Conservation (phyloP, 1,140 invertebrate genomes). For the Pomacea maculata region DNA sequence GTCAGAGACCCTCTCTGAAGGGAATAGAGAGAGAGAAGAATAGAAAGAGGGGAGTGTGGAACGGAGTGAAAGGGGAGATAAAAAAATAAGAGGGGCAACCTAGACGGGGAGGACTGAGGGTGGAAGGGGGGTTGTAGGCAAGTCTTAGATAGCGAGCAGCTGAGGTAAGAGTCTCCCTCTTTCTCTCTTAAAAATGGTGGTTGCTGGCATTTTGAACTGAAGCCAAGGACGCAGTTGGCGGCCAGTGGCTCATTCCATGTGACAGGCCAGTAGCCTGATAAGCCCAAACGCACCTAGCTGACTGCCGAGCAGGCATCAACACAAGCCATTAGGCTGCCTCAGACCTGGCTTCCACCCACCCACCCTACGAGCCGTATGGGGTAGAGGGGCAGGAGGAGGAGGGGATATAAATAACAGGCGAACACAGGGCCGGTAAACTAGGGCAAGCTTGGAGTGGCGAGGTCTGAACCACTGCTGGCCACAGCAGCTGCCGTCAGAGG, state of each 20-base stretch:
- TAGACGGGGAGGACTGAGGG: not conserved
- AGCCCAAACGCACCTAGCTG: conserved; percentile 12
- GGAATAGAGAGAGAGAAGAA: not conserved
- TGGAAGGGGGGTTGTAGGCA: not conserved
- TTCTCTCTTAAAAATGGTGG: conserved; percentile 5
- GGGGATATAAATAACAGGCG: conserved; percentile 2
- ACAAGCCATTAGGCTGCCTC: not conserved
- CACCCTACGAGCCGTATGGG: too few relatives aligned
- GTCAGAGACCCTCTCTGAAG: not conserved
- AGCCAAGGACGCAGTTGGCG: conserved; percentile 9
- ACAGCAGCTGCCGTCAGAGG: too few relatives aligned
- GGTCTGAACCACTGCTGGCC: not conserved
- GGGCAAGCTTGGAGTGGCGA: not conserved
- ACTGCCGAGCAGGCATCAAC: not conserved
- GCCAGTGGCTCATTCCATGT: conserved; percentile 15
- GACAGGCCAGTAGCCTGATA: conserved; percentile 18
- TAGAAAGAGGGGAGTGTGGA: not conserved
- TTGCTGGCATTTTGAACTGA: conserved; percentile 7
- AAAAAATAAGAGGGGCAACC: not conserved
- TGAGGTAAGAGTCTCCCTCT: not conserved
- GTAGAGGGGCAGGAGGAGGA: too few relatives aligned
- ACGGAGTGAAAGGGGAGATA: not conserved
- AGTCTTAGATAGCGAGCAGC: not conserved
- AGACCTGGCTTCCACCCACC: too few relatives aligned
- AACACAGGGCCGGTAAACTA: not conserved